phyloP scores from a whole-genome alignment of 2,888 invertebrate genomes.

The Troides aeacus region DNA sequence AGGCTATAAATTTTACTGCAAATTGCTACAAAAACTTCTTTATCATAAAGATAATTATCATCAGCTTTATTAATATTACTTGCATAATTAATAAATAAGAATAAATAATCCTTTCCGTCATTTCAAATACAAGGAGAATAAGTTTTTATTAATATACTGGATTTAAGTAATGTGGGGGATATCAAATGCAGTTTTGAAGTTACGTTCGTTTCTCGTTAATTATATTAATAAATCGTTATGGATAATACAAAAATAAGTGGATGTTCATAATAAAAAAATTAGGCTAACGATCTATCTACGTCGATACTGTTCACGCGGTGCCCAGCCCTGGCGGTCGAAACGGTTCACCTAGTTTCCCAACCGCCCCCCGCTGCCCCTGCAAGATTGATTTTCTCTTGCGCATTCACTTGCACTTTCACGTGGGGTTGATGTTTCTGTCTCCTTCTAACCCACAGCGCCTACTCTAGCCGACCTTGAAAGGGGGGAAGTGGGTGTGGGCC shows the following conservation, averaged over 20 bases:
- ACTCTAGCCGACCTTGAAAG: conserved; percentile 75
- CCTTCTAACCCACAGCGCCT: conserved; percentile 50
- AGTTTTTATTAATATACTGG: too few species aligned
- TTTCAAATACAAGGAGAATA: too few species aligned
- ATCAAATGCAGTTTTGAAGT: too few species aligned
- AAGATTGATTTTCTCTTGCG: conserved; percentile 78
- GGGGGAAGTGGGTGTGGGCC: conserved; percentile 57
- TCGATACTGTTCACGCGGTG: conserved; percentile 44
- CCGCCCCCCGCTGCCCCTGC: conserved; percentile 60
- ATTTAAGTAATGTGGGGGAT: too few species aligned
- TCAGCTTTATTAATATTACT: too few species aligned
- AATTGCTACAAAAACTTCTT: too few species aligned
- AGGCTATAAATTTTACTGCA: too few species aligned
- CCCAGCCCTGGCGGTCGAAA: conserved; percentile 50
- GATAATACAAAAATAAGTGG: background rate
- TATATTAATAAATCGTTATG: background rate
- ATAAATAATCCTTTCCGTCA: too few species aligned
- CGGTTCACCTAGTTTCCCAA: conserved; percentile 76
- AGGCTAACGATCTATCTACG: conserved; percentile 18
- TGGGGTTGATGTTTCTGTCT: conserved; percentile 57
- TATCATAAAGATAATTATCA: too few species aligned
- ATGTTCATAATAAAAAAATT: background rate
- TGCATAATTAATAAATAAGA: too few species aligned
- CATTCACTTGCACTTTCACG: conserved; percentile 75
- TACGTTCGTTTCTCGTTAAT: too few species aligned